Percentiles rank a stretch among this genome's conserved stretches.
phyloP scores from a whole-genome alignment of 2,888 invertebrate genomes.

The Lymantria dispar region DNA sequence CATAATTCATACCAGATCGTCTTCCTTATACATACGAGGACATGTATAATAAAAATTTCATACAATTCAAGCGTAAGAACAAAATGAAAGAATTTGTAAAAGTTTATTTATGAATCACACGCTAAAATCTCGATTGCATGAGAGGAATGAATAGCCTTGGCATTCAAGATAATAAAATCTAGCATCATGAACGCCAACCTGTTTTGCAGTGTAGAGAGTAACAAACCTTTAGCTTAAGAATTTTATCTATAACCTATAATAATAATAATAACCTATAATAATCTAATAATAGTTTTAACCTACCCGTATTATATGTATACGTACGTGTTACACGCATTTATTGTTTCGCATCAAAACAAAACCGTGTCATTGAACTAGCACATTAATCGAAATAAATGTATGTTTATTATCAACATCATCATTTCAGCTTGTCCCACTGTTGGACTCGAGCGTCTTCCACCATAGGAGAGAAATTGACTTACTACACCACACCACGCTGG shows the following conservation, averaged over 20 bases:
- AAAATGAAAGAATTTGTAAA: constrained; percentile 41
- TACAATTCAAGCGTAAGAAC: constrained; percentile 49
- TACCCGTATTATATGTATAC: too few relatives aligned
- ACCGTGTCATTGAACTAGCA: too few relatives aligned
- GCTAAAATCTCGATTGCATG: constrained; percentile 33
- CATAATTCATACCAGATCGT: constrained; percentile 64
- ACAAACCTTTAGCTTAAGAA: constrained; percentile 29
- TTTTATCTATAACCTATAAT: neutral
- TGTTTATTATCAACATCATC: too few relatives aligned
- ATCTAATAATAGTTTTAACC: too few relatives aligned
- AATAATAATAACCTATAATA: too few relatives aligned
- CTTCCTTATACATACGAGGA: constrained; percentile 29
- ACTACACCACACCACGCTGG: too few relatives aligned
- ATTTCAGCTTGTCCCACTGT: too few relatives aligned
- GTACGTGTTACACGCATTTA: too few relatives aligned
- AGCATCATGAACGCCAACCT: constrained; percentile 32
- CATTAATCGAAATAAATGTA: too few relatives aligned
- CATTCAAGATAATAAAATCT: constrained; percentile 37
- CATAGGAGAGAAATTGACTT: too few relatives aligned
- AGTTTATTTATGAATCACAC: constrained; percentile 42
- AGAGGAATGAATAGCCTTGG: constrained; percentile 36
- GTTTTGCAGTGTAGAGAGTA: constrained; percentile 35
- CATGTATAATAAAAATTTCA: constrained; percentile 60
- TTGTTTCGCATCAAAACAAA: too few relatives aligned
- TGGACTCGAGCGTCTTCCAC: too few relatives aligned